Evolutionary conservation across 1,140 invertebrate genomes (phyloP).

Genomic region (Rhynchophorus ferrugineus): DNA sequence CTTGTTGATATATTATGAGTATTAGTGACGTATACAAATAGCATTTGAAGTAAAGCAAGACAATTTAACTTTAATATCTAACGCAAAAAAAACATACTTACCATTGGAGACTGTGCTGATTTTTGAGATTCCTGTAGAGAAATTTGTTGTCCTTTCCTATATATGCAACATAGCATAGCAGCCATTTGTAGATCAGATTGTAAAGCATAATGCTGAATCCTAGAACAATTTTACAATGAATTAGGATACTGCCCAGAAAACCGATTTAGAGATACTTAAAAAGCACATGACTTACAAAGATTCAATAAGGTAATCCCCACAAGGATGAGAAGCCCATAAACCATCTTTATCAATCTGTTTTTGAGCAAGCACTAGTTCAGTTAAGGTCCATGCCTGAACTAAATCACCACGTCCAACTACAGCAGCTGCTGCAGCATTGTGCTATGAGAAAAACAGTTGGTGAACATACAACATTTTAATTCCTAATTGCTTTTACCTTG

Average conservation of each 20-base stretch:
- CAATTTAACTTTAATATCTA: no score
- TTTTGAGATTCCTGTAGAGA: conserved; percentile 37
- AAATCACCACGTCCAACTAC: conserved; percentile 70
- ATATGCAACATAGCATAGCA: conserved; percentile 84
- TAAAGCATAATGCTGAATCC: conserved; percentile 69
- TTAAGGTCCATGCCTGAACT: conserved; percentile 77
- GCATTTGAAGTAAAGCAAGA: no score
- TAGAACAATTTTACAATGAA: no score
- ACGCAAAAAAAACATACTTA: conserved; percentile 36
- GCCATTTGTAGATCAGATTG: conserved; percentile 86
- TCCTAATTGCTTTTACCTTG: conserved; percentile 35
- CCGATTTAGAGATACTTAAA: no score
- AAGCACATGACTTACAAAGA: conserved; percentile 70
- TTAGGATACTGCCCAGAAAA: no score
- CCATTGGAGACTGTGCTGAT: conserved; percentile 37
- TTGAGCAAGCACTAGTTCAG: conserved; percentile 60
- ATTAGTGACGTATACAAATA: no score
- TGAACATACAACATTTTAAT: not conserved
- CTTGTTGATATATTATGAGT: no score
- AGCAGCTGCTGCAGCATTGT: conserved; percentile 69
- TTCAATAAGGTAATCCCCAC: conserved; percentile 76
- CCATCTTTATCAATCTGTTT: conserved; percentile 54
- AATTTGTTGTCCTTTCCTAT: conserved; percentile 49
- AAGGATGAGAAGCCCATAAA: conserved; percentile 73
- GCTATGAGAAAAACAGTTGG: conserved; percentile 22